Evolutionary conservation across 2,888 invertebrate genomes (phyloP).

Genomic region (Macaria notata): DNA sequence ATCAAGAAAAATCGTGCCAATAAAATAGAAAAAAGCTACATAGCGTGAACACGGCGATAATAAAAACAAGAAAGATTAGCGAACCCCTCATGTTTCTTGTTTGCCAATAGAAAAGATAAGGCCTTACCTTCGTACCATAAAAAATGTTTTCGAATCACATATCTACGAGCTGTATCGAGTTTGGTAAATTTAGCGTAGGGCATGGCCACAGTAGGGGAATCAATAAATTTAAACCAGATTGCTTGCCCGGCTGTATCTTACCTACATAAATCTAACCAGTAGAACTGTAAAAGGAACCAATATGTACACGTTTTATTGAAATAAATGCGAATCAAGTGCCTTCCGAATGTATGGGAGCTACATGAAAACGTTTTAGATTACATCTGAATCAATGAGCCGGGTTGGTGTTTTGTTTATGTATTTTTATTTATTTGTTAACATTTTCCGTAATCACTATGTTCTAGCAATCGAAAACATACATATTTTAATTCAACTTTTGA

Average conservation of each 20-base stretch:
- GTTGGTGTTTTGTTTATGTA: neutral
- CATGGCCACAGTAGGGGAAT: conserved; percentile 40
- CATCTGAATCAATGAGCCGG: conserved; percentile 1
- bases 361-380: conserved; percentile 7
- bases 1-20: conserved; percentile 2
- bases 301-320: conserved; percentile 32
- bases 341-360: conserved; percentile 11
- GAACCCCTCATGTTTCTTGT: conserved; percentile 21
- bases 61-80: conserved; percentile 21
- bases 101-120: conserved; percentile 30
- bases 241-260: conserved; percentile 40
- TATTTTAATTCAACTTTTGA: too few species aligned
- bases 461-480: too few species aligned
- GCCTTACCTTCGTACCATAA: conserved; percentile 28
- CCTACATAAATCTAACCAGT: conserved; percentile 41
- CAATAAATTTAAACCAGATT: conserved; percentile 48
- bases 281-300: conserved; percentile 35
- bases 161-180: conserved; percentile 28
- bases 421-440: neutral
- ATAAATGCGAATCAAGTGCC: conserved; percentile 30
- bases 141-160: conserved; percentile 38
- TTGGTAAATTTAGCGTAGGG: conserved; percentile 41
- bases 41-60: conserved; percentile 10
- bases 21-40: conserved; percentile 9
- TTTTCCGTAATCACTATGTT: neutral